A percentile compares a stretch with the other conserved stretches of the same genome.
Conservation (phyloP, 92 coral and sea anemone genomes). For the Siderastrea siderea region DNA sequence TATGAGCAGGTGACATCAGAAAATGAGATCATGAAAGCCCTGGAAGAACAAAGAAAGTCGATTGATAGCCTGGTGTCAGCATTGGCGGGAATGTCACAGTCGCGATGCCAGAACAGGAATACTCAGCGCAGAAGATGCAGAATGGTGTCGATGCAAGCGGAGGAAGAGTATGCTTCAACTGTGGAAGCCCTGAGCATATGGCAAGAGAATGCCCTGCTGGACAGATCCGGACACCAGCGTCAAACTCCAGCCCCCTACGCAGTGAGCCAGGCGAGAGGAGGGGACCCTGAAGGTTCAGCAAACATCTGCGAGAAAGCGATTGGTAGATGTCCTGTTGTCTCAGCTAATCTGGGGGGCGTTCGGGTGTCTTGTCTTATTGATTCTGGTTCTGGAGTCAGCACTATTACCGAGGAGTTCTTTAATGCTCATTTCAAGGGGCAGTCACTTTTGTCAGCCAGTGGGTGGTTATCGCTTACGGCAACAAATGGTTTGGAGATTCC, state of each 20-base stretch:
- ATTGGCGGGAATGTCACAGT: neutral
- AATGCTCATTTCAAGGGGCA: constrained; percentile 52
- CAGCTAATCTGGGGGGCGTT: constrained; percentile 61
- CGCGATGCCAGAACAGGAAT: no score
- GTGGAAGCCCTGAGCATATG: constrained; percentile 21
- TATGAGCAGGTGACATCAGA: neutral
- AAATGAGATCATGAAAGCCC: neutral
- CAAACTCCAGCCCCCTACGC: constrained; percentile 69
- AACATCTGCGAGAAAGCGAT: constrained; percentile 23
- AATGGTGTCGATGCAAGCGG: neutral
- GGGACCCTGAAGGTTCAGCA: constrained; percentile 47
- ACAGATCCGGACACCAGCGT: neutral
- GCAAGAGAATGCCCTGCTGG: constrained; percentile 39
- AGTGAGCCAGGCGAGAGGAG: neutral
- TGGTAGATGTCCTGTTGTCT: constrained; percentile 70
- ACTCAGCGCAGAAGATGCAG: neutral
- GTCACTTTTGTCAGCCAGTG: constrained; percentile 10
- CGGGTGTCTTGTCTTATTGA: constrained; percentile 68
- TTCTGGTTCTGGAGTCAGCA: constrained; percentile 81
- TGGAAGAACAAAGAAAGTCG: constrained; percentile 19
- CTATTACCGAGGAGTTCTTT: constrained; percentile 70
- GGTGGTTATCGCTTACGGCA: constrained; percentile 68
- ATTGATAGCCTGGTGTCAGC: constrained; percentile 6
- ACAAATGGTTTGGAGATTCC: constrained; percentile 81
- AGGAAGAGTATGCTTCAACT: neutral